These are phyloP conservation scores for Drosophila grimshawi DNA, from an alignment of 1,140 invertebrate genomes.

Conservation along the genomic window DNA sequence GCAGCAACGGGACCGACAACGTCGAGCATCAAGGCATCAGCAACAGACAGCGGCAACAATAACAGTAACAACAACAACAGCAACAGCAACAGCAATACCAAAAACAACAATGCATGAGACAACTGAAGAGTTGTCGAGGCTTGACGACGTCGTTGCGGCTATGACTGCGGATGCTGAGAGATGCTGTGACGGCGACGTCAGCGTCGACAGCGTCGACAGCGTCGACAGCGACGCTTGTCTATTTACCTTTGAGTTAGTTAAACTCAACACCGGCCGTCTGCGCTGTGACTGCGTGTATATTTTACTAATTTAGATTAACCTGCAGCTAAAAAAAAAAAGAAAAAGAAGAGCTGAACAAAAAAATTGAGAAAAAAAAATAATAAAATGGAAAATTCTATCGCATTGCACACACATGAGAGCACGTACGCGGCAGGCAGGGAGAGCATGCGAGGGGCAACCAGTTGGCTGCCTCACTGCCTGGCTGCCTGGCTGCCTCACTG, in stretches of 20 bases:
- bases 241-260: slow-evolving; percentile 78
- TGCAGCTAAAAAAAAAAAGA: slow-evolving; percentile 50
- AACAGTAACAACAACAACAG: slow-evolving; percentile 15
- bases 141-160: slow-evolving; percentile 62
- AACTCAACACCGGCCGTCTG: slow-evolving; percentile 46
- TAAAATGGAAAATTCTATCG: slow-evolving; percentile 64
- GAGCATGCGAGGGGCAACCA: slow-evolving; percentile 12
- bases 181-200: not conserved
- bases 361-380: slow-evolving; percentile 2
- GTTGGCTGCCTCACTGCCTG: not conserved
- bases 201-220: slow-evolving; percentile 13
- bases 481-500: slow-evolving; percentile 9
- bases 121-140: slow-evolving; percentile 78
- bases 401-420: slow-evolving; percentile 80
- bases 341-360: slow-evolving; percentile 14
- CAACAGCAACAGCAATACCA: not conserved
- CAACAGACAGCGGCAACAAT: slow-evolving; percentile 11
- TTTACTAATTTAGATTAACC: slow-evolving; percentile 83
- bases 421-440: slow-evolving; percentile 58
- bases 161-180: slow-evolving; percentile 12
- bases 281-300: slow-evolving; percentile 68
- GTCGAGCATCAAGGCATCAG: slow-evolving; percentile 50
- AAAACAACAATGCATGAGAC: slow-evolving; percentile 45
- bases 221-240: slow-evolving; percentile 50
- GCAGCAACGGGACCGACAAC: slow-evolving; percentile 40